Evolutionary conservation across 2,113 vertebrate genomes (phyloP).

Genomic region (Pituophis catenifer): DNA sequence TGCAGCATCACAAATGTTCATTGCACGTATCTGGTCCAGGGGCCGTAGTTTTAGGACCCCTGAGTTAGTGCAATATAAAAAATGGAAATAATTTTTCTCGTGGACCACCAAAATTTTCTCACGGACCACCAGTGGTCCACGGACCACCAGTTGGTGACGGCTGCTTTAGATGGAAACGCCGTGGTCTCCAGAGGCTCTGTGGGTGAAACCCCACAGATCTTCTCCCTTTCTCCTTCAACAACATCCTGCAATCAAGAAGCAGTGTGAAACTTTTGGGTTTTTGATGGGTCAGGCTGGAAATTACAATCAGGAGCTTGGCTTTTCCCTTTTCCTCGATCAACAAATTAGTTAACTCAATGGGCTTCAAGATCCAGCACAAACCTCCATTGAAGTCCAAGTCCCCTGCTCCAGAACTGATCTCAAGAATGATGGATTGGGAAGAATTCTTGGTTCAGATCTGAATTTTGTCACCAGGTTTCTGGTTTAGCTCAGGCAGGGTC

Average conservation of each 20-base stretch:
- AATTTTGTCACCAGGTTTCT: neutral
- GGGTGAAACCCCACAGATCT: neutral
- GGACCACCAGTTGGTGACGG: too few species aligned
- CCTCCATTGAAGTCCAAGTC: neutral
- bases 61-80: too few species aligned
- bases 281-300: neutral
- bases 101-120: too few species aligned
- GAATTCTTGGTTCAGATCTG: slow-evolving; percentile 8
- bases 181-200: neutral
- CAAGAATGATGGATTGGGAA: neutral
- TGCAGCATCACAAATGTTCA: too few species aligned
- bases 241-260: neutral
- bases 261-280: neutral
- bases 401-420: neutral
- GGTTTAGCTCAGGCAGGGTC: neutral
- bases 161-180: neutral
- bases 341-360: neutral
- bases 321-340: neutral
- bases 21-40: too few species aligned
- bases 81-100: too few species aligned
- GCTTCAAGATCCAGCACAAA: neutral
- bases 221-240: neutral
- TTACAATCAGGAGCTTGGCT: neutral
- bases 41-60: too few species aligned
- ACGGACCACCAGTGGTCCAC: too few species aligned